Percentiles rank a stretch among this genome's conserved stretches.
Conservation (phyloP, 2,113 vertebrate species). For the Tupaia tana region DNA sequence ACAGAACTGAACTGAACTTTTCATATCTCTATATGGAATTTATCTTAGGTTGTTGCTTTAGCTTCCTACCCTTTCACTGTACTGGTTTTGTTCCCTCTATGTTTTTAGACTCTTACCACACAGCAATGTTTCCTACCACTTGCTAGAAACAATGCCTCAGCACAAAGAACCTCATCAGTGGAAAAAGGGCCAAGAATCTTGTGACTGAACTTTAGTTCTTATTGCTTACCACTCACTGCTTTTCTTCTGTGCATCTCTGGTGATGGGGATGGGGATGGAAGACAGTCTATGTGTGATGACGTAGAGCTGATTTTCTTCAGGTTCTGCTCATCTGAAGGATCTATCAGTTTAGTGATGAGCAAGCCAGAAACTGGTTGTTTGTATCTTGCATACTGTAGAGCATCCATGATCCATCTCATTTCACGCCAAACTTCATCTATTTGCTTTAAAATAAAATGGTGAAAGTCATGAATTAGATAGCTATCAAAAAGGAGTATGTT, state of each 20-base stretch:
- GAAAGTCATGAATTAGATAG: conserved; percentile 34
- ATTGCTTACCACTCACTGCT: conserved; percentile 89
- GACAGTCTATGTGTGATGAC: conserved; percentile 94
- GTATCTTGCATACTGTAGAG: conserved; percentile 95
- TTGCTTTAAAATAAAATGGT: conserved; percentile 88
- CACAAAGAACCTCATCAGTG: not conserved
- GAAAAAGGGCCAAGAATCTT: not conserved
- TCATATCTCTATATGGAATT: not conserved
- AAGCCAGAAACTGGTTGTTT: conserved; percentile 93
- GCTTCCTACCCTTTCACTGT: not conserved
- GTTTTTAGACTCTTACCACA: not conserved
- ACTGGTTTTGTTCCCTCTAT: not conserved
- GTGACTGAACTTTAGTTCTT: not conserved
- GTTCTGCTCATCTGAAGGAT: conserved; percentile 84
- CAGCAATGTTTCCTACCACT: not conserved
- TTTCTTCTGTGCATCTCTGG: conserved; percentile 89
- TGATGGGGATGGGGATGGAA: conserved; percentile 94
- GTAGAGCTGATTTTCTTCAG: conserved; percentile 94
- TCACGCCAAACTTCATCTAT: conserved; percentile 96
- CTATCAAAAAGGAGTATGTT: not conserved
- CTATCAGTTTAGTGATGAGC: conserved; percentile 89
- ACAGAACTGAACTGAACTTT: not conserved
- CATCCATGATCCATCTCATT: conserved; percentile 96
- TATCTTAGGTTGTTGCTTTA: not conserved
- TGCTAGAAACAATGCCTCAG: not conserved